Evolutionary conservation across 1,140 invertebrate genomes (phyloP).

Genomic region (Euura lappo): DNA sequence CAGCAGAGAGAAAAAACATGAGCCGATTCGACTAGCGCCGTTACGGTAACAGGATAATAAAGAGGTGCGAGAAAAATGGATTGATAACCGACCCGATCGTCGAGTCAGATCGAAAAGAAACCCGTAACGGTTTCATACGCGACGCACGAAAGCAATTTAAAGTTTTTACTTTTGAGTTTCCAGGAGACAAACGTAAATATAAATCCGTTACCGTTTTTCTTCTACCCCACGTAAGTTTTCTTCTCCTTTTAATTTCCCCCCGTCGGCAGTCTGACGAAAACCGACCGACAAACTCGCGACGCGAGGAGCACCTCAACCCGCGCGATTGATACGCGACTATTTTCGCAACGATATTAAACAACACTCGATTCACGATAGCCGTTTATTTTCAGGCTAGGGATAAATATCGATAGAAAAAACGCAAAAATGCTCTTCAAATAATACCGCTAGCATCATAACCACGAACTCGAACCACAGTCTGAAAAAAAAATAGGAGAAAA

Average conservation of each 20-base stretch:
- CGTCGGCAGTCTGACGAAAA: too few species aligned
- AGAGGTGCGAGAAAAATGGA: not conserved
- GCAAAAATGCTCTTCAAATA: conserved; percentile 52
- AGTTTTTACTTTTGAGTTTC: too few species aligned
- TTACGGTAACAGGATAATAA: not conserved
- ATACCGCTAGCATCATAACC: conserved; percentile 22
- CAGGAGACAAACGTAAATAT: too few species aligned
- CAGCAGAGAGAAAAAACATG: conserved; percentile 37
- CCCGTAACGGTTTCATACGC: not conserved
- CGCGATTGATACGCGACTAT: not conserved
- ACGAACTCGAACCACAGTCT: not conserved
- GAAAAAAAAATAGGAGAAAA: not conserved
- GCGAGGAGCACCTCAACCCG: not conserved
- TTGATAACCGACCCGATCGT: not conserved
- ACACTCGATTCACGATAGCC: not conserved
- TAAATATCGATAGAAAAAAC: not conserved
- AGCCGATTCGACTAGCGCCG: conserved; percentile 44
- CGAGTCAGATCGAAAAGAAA: not conserved
- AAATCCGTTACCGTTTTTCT: too few species aligned
- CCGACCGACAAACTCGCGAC: too few species aligned
- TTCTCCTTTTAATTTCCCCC: not conserved
- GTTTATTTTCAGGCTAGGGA: not conserved
- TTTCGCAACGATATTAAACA: not conserved
- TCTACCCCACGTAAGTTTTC: conserved; percentile 47
- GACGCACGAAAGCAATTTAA: too few species aligned